Base-by-base conservation (phyloP, 2,888 invertebrate species). In the Aphrophora alni region DNA sequence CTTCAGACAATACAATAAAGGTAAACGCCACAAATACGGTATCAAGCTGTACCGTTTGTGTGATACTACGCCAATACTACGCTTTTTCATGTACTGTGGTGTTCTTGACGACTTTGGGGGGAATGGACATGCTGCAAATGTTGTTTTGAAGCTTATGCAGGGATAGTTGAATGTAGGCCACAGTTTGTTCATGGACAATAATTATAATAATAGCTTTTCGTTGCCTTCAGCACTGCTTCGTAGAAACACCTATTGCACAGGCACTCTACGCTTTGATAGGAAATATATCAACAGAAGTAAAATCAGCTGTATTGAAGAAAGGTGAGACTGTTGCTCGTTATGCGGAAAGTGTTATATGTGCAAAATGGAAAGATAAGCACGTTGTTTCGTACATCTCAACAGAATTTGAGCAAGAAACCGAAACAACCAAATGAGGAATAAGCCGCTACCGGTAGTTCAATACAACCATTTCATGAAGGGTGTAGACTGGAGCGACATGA, bases 221-320 rank as follows among this genome's bases (percentile, higher is more conserved):
- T 27, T 70, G 24, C 26, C 70, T 27, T 70, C 70, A 70, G 70
- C 70, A 70, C 70, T 70, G 70, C 70, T 70, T 70, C 24, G 17
- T 21, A 70, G 24, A 70, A 21, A 70, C 24, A 70, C 70, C 24
- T 21, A 21, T 27, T 10, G 70, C 14, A 70, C 70, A 21, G 10
- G 70, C 70, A 70, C 70, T 70, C 70, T 21, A 8, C 70, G 24
- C 1, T 70, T 21, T 26, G 70, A 70, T 27, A 70, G 70, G 70
- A 70, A 70, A 70, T 70, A 70, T 17, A 70, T 70, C 70, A 25
- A 70, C n/a, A 8, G 70, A 70, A 70, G 24, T 70, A 70, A 70
- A 70, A 70, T 70, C n/a, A 14, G 24, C 70, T 70, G 17, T 12
- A 12, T 70, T 70, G 70, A 21, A 70, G 27, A 70, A 70, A 70